Conservation (phyloP, 35 echinoderm and acorn worm species). For the Diadema setosum region DNA sequence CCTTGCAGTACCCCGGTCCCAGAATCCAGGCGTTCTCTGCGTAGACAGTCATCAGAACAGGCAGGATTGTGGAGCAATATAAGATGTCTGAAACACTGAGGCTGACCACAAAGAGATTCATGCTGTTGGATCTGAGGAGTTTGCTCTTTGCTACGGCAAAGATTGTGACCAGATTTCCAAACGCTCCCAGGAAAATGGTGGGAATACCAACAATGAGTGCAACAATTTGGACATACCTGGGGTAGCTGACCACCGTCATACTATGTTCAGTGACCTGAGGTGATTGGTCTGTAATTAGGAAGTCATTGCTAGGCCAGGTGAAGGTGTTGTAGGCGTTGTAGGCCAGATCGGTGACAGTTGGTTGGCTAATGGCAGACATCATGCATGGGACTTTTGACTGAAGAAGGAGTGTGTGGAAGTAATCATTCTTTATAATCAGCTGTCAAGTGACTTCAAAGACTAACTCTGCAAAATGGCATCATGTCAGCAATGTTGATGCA, state of each 20-base stretch:
- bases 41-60: conserved; percentile 13
- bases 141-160: conserved; percentile 18
- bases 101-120: conserved; percentile 27
- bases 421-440: too few species aligned
- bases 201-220: conserved; percentile 36
- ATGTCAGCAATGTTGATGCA: too few species aligned
- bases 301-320: too few species aligned
- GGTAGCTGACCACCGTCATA: background rate
- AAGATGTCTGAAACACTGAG: conserved; percentile 38
- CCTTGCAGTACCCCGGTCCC: conserved; percentile 2
- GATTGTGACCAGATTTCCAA: conserved; percentile 23
- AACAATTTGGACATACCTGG: background rate
- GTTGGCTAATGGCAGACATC: too few species aligned
- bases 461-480: too few species aligned
- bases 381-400: too few species aligned
- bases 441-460: too few species aligned
- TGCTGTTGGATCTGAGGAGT: background rate
- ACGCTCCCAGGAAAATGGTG: background rate
- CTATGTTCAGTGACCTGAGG: background rate
- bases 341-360: too few species aligned
- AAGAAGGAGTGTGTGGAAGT: too few species aligned
- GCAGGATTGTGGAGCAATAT: conserved; percentile 23
- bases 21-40: conserved; percentile 28
- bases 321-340: too few species aligned
- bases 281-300: too few species aligned